Percentiles rank a stretch among this genome's conserved stretches.
These are phyloP conservation scores for Apodemia zela DNA, from an alignment of 2,888 invertebrate genomes.

Conservation along the genomic window DNA sequence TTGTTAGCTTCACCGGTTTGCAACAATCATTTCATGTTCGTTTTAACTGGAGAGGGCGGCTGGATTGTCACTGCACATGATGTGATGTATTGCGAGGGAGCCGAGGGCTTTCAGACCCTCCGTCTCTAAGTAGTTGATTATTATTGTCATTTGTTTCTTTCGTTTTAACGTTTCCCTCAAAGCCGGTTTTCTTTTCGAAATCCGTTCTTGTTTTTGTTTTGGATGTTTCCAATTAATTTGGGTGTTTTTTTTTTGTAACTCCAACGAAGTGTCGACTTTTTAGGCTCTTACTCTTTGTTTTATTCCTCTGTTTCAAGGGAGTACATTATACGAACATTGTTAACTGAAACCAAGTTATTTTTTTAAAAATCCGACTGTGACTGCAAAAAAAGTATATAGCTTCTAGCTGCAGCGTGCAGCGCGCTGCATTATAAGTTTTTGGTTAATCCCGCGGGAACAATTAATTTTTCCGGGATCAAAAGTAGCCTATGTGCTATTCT, in stretches of 20 bases:
- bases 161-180: slow-evolving; percentile 27
- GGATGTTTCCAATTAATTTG: slow-evolving; percentile 23
- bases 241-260: slow-evolving; percentile 5
- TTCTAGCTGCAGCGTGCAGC: too few relatives aligned
- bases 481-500: too few relatives aligned
- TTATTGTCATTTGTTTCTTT: slow-evolving; percentile 39
- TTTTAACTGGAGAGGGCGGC: slow-evolving; percentile 26
- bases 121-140: slow-evolving; percentile 37
- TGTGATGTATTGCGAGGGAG: slow-evolving; percentile 47
- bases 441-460: too few relatives aligned
- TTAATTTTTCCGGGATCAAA: too few relatives aligned
- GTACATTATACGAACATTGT: too few relatives aligned
- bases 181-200: slow-evolving; percentile 22
- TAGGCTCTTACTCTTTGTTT: too few relatives aligned
- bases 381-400: too few relatives aligned
- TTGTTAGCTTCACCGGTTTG: slow-evolving; percentile 17
- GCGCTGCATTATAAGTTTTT: too few relatives aligned
- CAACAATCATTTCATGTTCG: slow-evolving; percentile 24
- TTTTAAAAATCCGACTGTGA: too few relatives aligned
- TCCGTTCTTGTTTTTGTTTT: slow-evolving; percentile 22
- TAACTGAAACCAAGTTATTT: too few relatives aligned
- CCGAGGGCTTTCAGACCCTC: slow-evolving; percentile 36
- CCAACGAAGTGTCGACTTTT: neutral
- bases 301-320: neutral
- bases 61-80: slow-evolving; percentile 40